These are phyloP conservation scores for Mayetiola destructor DNA, from an alignment of 2,888 invertebrate genomes.

Conservation along the genomic window DNA sequence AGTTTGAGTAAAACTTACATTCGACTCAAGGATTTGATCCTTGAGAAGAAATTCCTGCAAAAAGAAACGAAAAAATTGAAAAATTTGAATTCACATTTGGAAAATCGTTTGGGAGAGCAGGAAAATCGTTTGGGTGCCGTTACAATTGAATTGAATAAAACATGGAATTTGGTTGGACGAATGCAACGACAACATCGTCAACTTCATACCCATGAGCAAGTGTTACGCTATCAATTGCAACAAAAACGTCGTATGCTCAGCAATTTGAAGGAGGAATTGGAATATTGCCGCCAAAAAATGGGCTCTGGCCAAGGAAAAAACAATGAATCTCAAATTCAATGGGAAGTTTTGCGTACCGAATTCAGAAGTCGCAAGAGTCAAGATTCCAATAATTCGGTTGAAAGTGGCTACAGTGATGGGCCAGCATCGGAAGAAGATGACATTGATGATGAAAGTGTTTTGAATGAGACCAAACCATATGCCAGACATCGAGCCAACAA, in stretches of 20 bases:
- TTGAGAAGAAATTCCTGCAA: conserved; percentile 70
- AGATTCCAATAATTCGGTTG: conserved; percentile 58
- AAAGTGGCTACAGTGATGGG: conserved; percentile 77
- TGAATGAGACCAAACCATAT: conserved; percentile 9
- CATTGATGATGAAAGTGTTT: conserved; percentile 14
- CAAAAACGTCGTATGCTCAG: conserved; percentile 73
- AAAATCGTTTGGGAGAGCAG: conserved; percentile 60
- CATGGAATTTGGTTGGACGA: conserved; percentile 68
- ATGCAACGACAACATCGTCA: conserved; percentile 67
- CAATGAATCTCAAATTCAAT: conserved; percentile 68
- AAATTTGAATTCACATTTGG: conserved; percentile 66
- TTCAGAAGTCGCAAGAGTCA: conserved; percentile 61
- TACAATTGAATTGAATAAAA: conserved; percentile 67
- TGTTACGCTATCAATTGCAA: conserved; percentile 72
- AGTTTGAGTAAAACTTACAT: conserved; percentile 84
- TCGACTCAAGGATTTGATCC: conserved; percentile 51
- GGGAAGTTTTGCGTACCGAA: conserved; percentile 64
- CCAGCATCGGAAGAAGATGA: conserved; percentile 43
- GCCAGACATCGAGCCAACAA: neutral
- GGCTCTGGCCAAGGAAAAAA: conserved; percentile 72
- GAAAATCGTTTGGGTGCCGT: conserved; percentile 63
- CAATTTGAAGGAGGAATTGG: conserved; percentile 73
- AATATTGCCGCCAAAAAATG: conserved; percentile 78
- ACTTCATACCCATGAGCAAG: conserved; percentile 77
- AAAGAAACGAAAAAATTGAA: conserved; percentile 71